Conservation (phyloP, 2,797 vertebrate species). For the Poecilia gillii region DNA sequence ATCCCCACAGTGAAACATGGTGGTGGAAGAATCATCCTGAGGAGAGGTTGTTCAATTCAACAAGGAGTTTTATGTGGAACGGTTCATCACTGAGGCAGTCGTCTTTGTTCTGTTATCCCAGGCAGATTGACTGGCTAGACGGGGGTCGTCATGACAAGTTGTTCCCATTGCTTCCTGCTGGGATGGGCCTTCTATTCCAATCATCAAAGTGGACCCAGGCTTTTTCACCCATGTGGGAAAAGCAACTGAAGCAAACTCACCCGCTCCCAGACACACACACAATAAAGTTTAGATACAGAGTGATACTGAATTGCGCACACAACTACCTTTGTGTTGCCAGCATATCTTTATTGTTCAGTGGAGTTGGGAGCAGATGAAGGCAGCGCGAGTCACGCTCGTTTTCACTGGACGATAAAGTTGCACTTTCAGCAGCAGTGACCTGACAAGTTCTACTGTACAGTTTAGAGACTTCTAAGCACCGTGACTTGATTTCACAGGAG, state of each 20-base stretch:
- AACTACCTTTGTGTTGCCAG: conserved; percentile 23
- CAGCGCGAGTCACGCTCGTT: conserved; percentile 24
- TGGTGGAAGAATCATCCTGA: not conserved
- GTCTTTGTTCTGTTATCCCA: conserved; percentile 28
- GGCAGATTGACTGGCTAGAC: conserved; percentile 36
- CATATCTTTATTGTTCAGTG: conserved; percentile 44
- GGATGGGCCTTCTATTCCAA: conserved; percentile 37
- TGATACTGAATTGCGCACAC: conserved; percentile 34
- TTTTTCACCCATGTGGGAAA: conserved; percentile 21
- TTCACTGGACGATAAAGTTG: conserved; percentile 31
- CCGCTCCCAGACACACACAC: conserved; percentile 18
- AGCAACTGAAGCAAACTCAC: conserved; percentile 28
- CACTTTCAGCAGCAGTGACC: conserved; percentile 21
- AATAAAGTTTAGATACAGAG: conserved; percentile 35
- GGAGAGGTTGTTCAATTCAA: not conserved
- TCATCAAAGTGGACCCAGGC: conserved; percentile 63
- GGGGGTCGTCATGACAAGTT: conserved; percentile 15
- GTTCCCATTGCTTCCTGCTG: conserved; percentile 39
- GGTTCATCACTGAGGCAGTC: conserved; percentile 16
- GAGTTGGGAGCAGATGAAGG: conserved; percentile 48
- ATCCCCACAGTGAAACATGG: not conserved
- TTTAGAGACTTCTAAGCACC: not conserved
- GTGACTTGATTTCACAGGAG: not conserved
- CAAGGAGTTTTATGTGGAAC: not conserved
- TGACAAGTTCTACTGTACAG: conserved; percentile 22